Base-by-base conservation (phyloP, 1,140 invertebrate genomes). In the Coenobita brevimanus region DNA sequence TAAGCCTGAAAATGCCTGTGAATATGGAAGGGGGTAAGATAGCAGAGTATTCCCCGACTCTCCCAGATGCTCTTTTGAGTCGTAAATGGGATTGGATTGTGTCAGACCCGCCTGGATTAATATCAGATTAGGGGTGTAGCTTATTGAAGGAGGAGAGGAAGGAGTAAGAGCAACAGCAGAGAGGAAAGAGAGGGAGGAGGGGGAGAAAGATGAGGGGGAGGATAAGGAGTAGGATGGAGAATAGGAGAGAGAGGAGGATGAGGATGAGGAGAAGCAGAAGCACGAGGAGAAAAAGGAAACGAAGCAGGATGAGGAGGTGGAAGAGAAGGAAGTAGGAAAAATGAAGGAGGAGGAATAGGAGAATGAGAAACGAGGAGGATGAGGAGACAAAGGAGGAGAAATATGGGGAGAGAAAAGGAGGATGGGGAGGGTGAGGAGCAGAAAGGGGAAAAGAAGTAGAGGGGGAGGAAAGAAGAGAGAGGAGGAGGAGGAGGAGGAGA, bases 81-180 rank as follows among this genome's bases (percentile, higher is more conserved):
- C 41, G 73, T 76, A 76, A 76, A 60, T 80, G 78, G 78, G 78
- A 80, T 80, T 80, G 50, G 54, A 80, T 62, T 62, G 57, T 38
- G 50, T 60, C 50, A 80, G 50, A 33, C 30, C 54, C 78, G 13
- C 3, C 50, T 6, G 50, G 50, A 62, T 62, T 80, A 62, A 60
- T 80, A 60, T 57, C 33, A 80, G 36, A 80, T 80, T 76, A 76
- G n/a, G 41, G 4, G 41, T 24, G 24, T 50, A 50, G 41, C 4
- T 46, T 41, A 21, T 43, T 13, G 10, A 50, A 43, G 21, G 73
- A 46, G 73, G 21, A 17, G 17, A 27, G 41, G 41, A 46, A 50
- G n/a, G 73, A 33, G n/a, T n/a, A 50, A 43, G 21, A 41, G 24
- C 36, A 10, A 17, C 3, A 27, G 41, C 17, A 46, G 27, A 15